phyloP scores from a whole-genome alignment of 2,113 vertebrate species.

The Brachypteracias leptosomus region DNA sequence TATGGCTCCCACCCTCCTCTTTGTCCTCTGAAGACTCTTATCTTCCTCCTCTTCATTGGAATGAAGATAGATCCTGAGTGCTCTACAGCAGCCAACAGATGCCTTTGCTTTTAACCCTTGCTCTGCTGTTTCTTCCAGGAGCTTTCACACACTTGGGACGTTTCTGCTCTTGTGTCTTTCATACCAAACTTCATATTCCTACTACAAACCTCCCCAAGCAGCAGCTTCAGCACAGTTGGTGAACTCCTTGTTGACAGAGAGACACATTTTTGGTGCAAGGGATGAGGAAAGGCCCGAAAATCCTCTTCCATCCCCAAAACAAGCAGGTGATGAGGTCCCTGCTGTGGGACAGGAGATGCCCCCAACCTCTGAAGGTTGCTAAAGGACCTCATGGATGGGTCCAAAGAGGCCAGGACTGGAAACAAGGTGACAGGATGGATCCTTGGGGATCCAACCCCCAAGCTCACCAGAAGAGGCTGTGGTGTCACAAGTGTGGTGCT shows the following conservation, averaged over 20 bases:
- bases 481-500: no score
- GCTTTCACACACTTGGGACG: neutral
- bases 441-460: neutral
- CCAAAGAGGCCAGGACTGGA: neutral
- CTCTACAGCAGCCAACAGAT: neutral
- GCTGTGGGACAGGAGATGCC: neutral
- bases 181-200: neutral
- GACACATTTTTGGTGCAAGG: neutral
- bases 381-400: neutral
- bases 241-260: neutral
- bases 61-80: neutral
- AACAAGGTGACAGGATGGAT: rapidly evolving
- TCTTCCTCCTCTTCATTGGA: neutral
- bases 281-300: neutral
- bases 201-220: neutral
- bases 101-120: neutral
- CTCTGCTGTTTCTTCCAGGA: neutral
- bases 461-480: neutral
- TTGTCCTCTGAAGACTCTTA: neutral
- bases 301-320: neutral
- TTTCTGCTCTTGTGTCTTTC: neutral
- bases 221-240: neutral
- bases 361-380: neutral
- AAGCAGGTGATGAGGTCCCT: rapidly evolving
- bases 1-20: neutral